Base-by-base conservation (phyloP, 2,888 invertebrate species). In the Zelleria hepariella region DNA sequence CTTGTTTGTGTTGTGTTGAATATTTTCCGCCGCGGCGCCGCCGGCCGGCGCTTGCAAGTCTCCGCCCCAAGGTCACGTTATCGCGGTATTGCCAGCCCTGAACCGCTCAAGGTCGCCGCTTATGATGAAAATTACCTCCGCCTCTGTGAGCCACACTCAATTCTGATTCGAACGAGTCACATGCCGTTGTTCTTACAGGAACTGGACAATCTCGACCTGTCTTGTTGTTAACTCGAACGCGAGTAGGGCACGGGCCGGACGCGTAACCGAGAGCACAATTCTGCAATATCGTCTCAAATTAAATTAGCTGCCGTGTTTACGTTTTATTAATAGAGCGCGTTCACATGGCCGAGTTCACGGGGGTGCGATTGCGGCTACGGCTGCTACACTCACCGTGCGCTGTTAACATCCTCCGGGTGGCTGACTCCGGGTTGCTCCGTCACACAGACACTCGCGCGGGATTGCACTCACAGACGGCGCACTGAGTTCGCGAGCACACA, bases 401-500 rank as follows among this genome's bases (percentile, higher is more conserved):
- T 88, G 87, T 85, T 86, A 87, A 87, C 88, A 88, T 88, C 86
- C 87, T 88, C 88, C 78, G 86, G 80, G 52, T 58, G 79, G 75
- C 32, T 42, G 76, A 76, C 70, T 73, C 77, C 80, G 67, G 78
- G 82, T 74, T 82, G 78, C 82, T 82, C 78, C 76, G 80, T 79
- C 80, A 83, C 86, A 86, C 86, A 83, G 83, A 83, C 86, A 87
- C 88, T 83, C 80, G 86, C 75, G 82, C 82, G 81, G 79, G 82
- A 81, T 68, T 71, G 84, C 87, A 87, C 87, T 85, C 86, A 87
- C 87, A 85, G 85, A 84, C 82, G 82, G 86, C 87, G 87, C 87
- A 88, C 88, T 85, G 67, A 82, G 82, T 82, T 78, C 79, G 74
- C 82, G 78, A 81, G 32, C 32, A 76, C 84, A 86, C 86, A 85